phyloP scores from a whole-genome alignment of 2,888 invertebrate species.

The Drosophila suboccidentalis region DNA sequence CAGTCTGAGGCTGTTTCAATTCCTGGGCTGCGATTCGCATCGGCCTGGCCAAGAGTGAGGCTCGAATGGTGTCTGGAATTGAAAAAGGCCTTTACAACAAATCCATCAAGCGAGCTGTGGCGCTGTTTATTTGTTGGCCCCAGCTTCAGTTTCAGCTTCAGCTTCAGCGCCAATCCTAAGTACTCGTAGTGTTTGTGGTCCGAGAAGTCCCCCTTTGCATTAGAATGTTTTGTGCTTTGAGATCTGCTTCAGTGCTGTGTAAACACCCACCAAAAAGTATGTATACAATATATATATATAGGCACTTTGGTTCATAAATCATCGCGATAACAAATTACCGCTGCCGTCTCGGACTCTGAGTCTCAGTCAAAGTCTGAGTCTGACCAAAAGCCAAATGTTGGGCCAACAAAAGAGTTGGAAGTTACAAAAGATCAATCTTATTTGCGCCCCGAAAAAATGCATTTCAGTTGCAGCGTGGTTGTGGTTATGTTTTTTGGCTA shows the following conservation, averaged over 20 bases:
- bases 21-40: slow-evolving; percentile 63
- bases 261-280: slow-evolving; percentile 76
- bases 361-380: background rate
- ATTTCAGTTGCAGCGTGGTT: slow-evolving; percentile 24
- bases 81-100: slow-evolving; percentile 55
- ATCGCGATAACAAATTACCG: slow-evolving; percentile 85
- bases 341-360: slow-evolving; percentile 66
- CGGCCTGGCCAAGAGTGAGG: slow-evolving; percentile 30
- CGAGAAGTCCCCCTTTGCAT: slow-evolving; percentile 41
- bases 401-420: slow-evolving; percentile 68
- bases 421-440: slow-evolving; percentile 82
- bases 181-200: slow-evolving; percentile 13
- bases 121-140: slow-evolving; percentile 18
- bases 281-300: slow-evolving; percentile 3
- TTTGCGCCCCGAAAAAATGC: slow-evolving; percentile 73
- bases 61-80: slow-evolving; percentile 52
- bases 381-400: slow-evolving; percentile 15
- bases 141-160: slow-evolving; percentile 6
- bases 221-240: slow-evolving; percentile 56
- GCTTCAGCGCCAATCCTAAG: slow-evolving; percentile 68
- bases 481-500: slow-evolving; percentile 27
- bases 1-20: slow-evolving; percentile 56
- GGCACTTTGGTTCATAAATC: slow-evolving; percentile 83
- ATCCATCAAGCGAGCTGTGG: slow-evolving; percentile 74
- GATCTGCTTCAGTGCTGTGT: slow-evolving; percentile 45